phyloP scores from a whole-genome alignment of 2,113 vertebrate species.

The Alligator sinensis region DNA sequence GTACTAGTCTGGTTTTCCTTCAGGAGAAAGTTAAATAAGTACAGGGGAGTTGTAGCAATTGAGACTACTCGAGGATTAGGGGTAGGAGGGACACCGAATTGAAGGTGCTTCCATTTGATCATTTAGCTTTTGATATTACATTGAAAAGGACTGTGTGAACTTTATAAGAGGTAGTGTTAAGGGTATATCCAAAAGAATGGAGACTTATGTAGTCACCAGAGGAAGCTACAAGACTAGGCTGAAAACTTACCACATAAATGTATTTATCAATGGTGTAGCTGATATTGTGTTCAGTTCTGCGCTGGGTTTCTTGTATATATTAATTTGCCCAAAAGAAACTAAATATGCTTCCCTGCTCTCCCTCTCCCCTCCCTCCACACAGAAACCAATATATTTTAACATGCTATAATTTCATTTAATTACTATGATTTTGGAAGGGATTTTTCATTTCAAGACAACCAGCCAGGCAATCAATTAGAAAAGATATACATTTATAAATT shows the following conservation, averaged over 20 bases:
- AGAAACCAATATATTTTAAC: not conserved
- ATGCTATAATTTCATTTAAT: not conserved
- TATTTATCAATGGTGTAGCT: no score
- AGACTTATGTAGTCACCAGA: not conserved
- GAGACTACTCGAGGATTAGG: not conserved
- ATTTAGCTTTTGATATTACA: not conserved
- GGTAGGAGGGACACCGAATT: not conserved
- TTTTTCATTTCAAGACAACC: no score
- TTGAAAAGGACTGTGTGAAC: not conserved
- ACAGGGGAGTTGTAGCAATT: accelerated
- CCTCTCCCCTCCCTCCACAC: not conserved
- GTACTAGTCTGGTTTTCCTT: accelerated
- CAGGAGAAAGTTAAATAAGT: accelerated
- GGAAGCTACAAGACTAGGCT: not conserved
- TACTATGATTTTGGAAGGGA: no score
- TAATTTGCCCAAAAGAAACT: not conserved
- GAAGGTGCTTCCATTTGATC: not conserved
- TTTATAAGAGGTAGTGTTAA: not conserved
- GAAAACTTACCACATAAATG: not conserved
- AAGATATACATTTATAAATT: not conserved
- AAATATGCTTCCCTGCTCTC: not conserved
- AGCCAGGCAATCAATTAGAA: no score
- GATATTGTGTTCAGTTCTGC: not conserved
- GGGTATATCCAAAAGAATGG: not conserved
- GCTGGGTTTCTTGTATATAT: not conserved